Percentiles rank a stretch among this genome's conserved stretches.
Conservation (phyloP, 64 coral and sea anemone genomes). For the Hydrozoanthus tunicans region DNA sequence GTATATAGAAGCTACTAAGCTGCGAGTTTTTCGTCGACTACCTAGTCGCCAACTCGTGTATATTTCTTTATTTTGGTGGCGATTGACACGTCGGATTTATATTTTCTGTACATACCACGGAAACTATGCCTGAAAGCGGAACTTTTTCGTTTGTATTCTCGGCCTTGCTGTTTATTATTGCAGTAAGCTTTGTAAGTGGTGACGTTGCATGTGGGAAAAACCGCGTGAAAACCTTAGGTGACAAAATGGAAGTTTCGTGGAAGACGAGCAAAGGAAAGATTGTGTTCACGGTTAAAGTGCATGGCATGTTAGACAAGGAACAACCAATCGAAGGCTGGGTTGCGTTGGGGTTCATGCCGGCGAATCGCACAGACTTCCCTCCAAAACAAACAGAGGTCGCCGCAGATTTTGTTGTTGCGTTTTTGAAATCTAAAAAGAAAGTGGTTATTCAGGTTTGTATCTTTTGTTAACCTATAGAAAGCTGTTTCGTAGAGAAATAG, state of each 20-base stretch:
- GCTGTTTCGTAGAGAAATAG: no score
- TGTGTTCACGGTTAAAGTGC: constrained; percentile 11
- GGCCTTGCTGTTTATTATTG: not conserved
- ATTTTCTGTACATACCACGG: not conserved
- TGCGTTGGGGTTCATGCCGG: constrained; percentile 30
- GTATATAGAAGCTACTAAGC: not conserved
- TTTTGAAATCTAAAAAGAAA: constrained; percentile 49
- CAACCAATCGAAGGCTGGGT: not conserved
- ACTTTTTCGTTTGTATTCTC: not conserved
- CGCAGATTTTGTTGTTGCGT: constrained; percentile 46
- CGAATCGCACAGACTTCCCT: not conserved
- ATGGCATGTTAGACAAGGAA: not conserved
- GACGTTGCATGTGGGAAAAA: not conserved
- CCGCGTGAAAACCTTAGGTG: not conserved
- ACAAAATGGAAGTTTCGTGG: constrained; percentile 44
- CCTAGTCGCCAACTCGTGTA: not conserved
- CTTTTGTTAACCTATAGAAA: not conserved
- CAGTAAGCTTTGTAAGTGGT: not conserved
- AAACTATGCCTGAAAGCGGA: constrained; percentile 35
- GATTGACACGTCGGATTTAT: constrained; percentile 24
- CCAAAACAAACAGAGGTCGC: not conserved
- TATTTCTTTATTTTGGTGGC: not conserved
- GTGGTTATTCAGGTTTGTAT: constrained; percentile 8
- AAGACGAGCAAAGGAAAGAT: constrained; percentile 27
- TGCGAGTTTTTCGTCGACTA: not conserved